phyloP scores from a whole-genome alignment of 2,888 invertebrate species.

The Stenichneumon culpator region DNA sequence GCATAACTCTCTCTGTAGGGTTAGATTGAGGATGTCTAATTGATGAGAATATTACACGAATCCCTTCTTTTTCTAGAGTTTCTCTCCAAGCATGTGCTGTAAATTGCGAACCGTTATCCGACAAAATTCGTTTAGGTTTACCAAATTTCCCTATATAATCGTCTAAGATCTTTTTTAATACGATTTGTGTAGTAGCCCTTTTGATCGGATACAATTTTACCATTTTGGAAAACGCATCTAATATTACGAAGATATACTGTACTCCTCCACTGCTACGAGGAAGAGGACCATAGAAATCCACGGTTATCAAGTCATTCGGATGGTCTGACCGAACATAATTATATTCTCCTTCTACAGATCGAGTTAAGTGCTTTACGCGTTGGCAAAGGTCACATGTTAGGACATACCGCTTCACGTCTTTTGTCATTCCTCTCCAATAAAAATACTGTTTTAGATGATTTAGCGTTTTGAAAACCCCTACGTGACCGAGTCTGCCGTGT shows the following conservation, averaged over 20 bases:
- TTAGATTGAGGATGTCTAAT: conserved; percentile 63
- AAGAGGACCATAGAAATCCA: too few species aligned
- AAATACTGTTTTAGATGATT: too few species aligned
- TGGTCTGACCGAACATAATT: too few species aligned
- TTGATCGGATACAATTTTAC: too few species aligned
- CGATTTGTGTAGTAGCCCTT: too few species aligned
- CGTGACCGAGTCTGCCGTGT: too few species aligned
- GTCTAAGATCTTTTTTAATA: conserved; percentile 21
- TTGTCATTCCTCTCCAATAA: too few species aligned
- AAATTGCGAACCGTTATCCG: conserved; percentile 29
- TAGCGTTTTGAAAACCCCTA: too few species aligned
- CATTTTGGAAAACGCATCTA: too few species aligned
- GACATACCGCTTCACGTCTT: background rate
- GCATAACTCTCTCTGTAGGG: conserved; percentile 58
- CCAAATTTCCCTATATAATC: conserved; percentile 20
- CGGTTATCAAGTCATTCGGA: too few species aligned
- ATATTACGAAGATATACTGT: too few species aligned
- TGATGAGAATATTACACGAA: conserved; percentile 33
- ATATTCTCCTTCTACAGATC: conserved; percentile 4
- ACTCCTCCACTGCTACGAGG: too few species aligned
- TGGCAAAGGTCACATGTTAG: conserved; percentile 16
- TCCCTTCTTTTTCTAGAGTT: background rate
- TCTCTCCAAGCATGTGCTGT: background rate
- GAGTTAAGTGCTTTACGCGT: background rate
- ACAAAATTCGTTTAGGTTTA: conserved; percentile 16